A percentile compares a stretch with the other conserved stretches of the same genome.
phyloP scores from a whole-genome alignment of 2,888 invertebrate species.

The Zonitis immaculata region DNA sequence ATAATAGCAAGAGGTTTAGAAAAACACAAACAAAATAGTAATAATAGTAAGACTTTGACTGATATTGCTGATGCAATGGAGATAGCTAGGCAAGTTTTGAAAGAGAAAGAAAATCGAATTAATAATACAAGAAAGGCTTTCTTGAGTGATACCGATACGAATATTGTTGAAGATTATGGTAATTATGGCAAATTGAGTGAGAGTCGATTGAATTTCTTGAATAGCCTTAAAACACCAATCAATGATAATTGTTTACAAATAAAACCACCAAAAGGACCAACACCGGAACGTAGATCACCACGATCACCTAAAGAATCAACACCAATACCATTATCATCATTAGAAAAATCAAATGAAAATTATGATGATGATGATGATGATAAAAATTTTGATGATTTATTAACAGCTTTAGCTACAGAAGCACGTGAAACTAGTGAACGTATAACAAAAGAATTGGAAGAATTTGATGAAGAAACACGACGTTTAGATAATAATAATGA shows the following conservation, averaged over 20 bases:
- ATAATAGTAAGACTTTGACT: conserved; percentile 38
- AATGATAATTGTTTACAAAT: conserved; percentile 29
- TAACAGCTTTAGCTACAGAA: conserved; percentile 70
- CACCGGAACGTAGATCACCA: conserved; percentile 31
- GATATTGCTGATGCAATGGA: conserved; percentile 48
- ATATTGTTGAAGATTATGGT: conserved; percentile 22
- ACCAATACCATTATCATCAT: conserved; percentile 31
- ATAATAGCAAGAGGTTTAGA: conserved; percentile 40
- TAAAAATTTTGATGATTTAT: conserved; percentile 59
- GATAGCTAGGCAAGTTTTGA: conserved; percentile 46
- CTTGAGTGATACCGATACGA: conserved; percentile 45
- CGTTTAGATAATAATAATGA: not conserved
- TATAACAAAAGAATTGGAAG: conserved; percentile 56
- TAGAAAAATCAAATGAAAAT: conserved; percentile 27
- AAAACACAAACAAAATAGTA: conserved; percentile 20
- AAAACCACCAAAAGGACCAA: conserved; percentile 39
- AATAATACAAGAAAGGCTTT: conserved; percentile 41
- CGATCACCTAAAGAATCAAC: conserved; percentile 36
- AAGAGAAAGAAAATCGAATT: conserved; percentile 45
- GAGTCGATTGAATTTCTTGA: conserved; percentile 41
- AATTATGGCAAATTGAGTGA: conserved; percentile 43
- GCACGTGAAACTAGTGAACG: conserved; percentile 69
- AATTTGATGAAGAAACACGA: conserved; percentile 28
- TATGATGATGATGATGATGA: not conserved
- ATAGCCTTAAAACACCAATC: conserved; percentile 32